Conservation (phyloP, 1,140 invertebrate species). For the Lethocerus indicus region DNA sequence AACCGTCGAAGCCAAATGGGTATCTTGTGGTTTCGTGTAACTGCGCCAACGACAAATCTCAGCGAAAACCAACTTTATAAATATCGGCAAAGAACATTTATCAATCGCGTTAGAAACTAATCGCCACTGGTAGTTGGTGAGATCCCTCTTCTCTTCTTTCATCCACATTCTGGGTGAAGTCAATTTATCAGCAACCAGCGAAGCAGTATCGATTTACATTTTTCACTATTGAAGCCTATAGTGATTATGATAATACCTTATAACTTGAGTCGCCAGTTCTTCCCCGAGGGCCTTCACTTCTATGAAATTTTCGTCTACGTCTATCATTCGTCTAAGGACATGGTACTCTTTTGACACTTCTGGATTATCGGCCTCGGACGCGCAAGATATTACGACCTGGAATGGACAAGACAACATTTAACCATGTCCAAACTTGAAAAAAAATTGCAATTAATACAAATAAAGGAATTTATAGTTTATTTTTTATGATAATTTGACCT, state of each 20-base stretch:
- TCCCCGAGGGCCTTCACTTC: slow-evolving; percentile 81
- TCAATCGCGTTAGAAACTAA: slow-evolving; percentile 84
- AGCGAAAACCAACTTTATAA: slow-evolving; percentile 92
- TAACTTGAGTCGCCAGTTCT: slow-evolving; percentile 83
- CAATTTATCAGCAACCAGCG: not conserved
- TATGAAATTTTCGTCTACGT: slow-evolving; percentile 80
- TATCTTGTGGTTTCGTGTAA: slow-evolving; percentile 85
- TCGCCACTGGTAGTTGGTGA: slow-evolving; percentile 87
- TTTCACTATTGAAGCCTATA: not conserved
- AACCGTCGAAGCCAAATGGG: slow-evolving; percentile 79
- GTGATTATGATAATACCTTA: no score
- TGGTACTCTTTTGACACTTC: slow-evolving; percentile 74
- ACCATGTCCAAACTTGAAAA: not conserved
- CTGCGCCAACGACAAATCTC: slow-evolving; percentile 94
- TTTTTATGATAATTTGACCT: slow-evolving; percentile 55
- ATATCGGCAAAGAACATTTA: slow-evolving; percentile 90
- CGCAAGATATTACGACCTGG: slow-evolving; percentile 78
- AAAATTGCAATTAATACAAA: not conserved
- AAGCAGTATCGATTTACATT: not conserved
- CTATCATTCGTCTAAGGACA: slow-evolving; percentile 74
- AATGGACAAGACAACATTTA: slow-evolving; percentile 16
- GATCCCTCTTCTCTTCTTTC: slow-evolving; percentile 69
- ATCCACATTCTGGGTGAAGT: slow-evolving; percentile 62
- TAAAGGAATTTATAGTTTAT: no score
- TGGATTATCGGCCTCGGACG: slow-evolving; percentile 70